Percentiles rank a stretch among this genome's conserved stretches.
These are phyloP conservation scores for Lasioglossum oenotherae DNA, from an alignment of 2,888 invertebrate species.

Conservation along the genomic window DNA sequence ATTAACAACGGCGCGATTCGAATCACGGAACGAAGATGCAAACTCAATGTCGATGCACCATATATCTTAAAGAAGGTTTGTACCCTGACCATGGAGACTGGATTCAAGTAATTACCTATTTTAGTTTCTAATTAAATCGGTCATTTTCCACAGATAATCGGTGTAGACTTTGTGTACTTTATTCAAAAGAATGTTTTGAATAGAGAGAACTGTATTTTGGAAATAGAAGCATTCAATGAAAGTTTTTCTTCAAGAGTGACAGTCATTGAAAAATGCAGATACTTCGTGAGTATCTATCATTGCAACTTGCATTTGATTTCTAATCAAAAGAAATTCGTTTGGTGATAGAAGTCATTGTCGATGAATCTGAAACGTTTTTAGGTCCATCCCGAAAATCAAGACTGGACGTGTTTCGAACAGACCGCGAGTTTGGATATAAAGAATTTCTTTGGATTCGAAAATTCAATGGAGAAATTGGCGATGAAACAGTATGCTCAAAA, in stretches of 20 bases:
- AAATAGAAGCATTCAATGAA: constrained; percentile 97
- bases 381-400: constrained; percentile 96
- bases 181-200: constrained; percentile 95
- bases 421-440: constrained; percentile 96
- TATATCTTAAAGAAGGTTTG: constrained; percentile 96
- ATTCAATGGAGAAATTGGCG: constrained; percentile 96
- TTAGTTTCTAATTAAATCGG: background rate
- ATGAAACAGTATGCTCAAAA: constrained; percentile 97
- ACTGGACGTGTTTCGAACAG: constrained; percentile 99
- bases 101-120: background rate
- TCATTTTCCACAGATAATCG: constrained; percentile 90
- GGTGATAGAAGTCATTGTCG: background rate
- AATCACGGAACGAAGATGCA: constrained; percentile 93
- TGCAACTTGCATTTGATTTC: background rate
- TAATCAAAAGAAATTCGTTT: background rate
- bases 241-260: constrained; percentile 93
- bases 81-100: background rate
- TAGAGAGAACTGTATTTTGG: constrained; percentile 90
- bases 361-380: constrained; percentile 78
- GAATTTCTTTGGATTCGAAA: constrained; percentile 97
- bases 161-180: constrained; percentile 96
- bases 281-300: constrained; percentile 89
- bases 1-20: constrained; percentile 91
- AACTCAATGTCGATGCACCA: constrained; percentile 96
- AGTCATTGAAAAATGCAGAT: constrained; percentile 94